Evolutionary conservation across 2,113 vertebrate genomes (phyloP), one percentile per base, ranked within the genome.

Genomic region (Oryzias curvinotus): DNA sequence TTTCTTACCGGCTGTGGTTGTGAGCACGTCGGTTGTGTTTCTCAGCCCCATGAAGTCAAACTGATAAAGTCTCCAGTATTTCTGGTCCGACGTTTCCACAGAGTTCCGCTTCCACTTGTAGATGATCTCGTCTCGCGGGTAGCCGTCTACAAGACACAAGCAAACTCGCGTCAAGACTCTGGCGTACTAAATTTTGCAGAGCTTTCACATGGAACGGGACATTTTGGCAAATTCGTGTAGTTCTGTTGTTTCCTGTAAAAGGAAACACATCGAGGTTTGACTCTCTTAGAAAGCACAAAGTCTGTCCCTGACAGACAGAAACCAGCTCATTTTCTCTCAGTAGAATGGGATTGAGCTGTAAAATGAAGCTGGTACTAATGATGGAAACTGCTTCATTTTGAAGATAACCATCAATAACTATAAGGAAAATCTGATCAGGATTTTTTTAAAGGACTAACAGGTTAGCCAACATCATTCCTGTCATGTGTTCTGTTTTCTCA

Each of bases 21-120:
- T 91, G 71, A 98, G 91, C 49, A 93, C 88, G 56, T 96, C 95
- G 0, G 95, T 94, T 19, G 92, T 95, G 86, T 98, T 98, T 79
- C 95, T 87, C 58, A 98, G 92, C 61, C 96, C 96, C 95, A 97
- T 95, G 87, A 98, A 98, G 65, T 98, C 96, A 85, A 98, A 98
- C 84, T 98, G 96, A 83, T 98, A 98, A 4, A 98, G 95, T 62
- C 96, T 87, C 96, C 96, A 98, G 71, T 95, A 97, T 52, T 97
- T 96, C 91, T 98, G 94, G 79, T 98, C 95, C 1, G 96, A 94
- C 3, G 96, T 95, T 69, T 96, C 94, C 52, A 98, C 95, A 0
- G 96, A 98, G 73, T 96, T 97, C 78, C 94, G 93, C 53, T 90
- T 94, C 96, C 96, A 98, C 77, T 94, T 94, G 81, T 98, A 98